phyloP scores from a whole-genome alignment of 2,113 vertebrate genomes.

The Neogobius melanostomus region DNA sequence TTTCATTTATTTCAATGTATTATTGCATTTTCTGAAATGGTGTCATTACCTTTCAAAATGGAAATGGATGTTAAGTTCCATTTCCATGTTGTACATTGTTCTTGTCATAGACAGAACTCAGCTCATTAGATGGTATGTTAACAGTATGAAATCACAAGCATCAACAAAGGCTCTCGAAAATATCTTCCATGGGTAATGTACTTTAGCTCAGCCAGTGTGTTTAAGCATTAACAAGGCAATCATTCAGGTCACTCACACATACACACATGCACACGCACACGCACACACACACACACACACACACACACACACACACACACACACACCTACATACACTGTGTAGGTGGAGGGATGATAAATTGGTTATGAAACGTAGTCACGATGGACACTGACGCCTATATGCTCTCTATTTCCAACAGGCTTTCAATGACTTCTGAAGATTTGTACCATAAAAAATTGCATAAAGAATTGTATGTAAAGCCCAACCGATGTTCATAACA shows the following conservation, averaged over 20 bases:
- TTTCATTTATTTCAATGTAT: no score
- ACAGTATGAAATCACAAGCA: background rate
- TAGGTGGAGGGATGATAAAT: conserved; percentile 11
- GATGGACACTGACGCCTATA: conserved; percentile 43
- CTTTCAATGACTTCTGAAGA: conserved; percentile 15
- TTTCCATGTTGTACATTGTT: no score
- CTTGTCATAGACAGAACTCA: no score
- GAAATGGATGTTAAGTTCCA: no score
- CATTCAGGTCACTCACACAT: conserved; percentile 17
- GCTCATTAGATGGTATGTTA: no score
- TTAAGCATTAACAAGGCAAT: conserved; percentile 19
- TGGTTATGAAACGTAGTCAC: conserved; percentile 23
- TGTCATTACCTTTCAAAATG: no score
- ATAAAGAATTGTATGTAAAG: no score
- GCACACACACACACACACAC: background rate
- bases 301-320: background rate
- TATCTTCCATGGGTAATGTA: conserved; percentile 4
- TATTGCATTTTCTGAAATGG: no score
- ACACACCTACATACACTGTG: conserved; percentile 2
- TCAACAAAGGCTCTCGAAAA: background rate
- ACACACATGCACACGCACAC: no score
- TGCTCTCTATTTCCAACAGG: conserved; percentile 10
- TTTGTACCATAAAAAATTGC: no score
- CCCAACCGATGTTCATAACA: no score
- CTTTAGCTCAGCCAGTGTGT: background rate